phyloP scores from a whole-genome alignment of 2,888 invertebrate genomes.

The Ceriagrion tenellum region DNA sequence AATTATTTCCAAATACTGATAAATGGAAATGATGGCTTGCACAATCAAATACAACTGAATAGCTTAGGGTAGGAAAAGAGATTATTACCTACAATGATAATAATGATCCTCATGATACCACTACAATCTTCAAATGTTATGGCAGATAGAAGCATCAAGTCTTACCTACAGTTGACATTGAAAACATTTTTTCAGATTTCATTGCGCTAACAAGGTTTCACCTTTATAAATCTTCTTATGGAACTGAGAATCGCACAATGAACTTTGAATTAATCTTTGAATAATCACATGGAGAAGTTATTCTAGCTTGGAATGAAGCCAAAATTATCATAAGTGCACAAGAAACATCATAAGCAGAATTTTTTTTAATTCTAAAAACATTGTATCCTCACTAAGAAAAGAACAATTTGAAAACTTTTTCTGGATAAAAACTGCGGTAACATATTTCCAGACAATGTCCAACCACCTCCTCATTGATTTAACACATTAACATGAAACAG shows the following conservation, averaged over 20 bases:
- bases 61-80: neutral
- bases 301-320: conserved; percentile 11
- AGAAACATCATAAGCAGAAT: conserved; percentile 16
- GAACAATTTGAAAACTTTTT: conserved; percentile 22
- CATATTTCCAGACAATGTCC: conserved; percentile 21
- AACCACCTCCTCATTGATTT: neutral
- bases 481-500: conserved; percentile 16
- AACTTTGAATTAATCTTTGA: conserved; percentile 20
- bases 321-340: conserved; percentile 36
- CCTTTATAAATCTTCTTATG: conserved; percentile 16
- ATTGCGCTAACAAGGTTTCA: conserved; percentile 60
- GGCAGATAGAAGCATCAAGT: neutral
- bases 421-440: conserved; percentile 31
- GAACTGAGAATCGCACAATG: neutral
- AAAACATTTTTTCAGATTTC: conserved; percentile 9
- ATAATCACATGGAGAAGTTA: conserved; percentile 3
- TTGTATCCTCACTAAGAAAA: conserved; percentile 20
- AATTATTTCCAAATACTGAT: neutral
- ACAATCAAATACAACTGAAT: neutral
- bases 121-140: neutral
- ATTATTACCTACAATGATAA: neutral
- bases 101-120: neutral
- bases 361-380: conserved; percentile 28
- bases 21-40: neutral
- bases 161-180: neutral